Percentiles rank a stretch among this genome's conserved stretches.
phyloP scores from a whole-genome alignment of 1,140 invertebrate species.

The Drosophila bipectinata region DNA sequence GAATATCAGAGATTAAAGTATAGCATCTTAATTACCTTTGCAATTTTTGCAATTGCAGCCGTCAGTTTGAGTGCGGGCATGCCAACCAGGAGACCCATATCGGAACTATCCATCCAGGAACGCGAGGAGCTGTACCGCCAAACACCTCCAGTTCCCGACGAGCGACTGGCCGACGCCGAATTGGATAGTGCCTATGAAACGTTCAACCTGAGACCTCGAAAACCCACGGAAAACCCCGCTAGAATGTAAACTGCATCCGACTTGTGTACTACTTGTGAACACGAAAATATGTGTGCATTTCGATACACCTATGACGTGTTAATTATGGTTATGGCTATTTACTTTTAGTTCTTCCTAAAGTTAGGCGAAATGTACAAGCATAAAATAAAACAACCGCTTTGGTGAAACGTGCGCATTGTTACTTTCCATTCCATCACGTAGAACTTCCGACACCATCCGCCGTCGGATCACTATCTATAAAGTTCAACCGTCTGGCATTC shows the following conservation, averaged over 20 bases:
- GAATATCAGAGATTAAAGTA: not conserved
- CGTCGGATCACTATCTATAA: slow-evolving; percentile 41
- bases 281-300: slow-evolving; percentile 1
- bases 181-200: slow-evolving; percentile 45
- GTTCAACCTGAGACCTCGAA: slow-evolving; percentile 11
- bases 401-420: slow-evolving; percentile 57
- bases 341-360: slow-evolving; percentile 23
- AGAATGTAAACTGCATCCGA: slow-evolving; percentile 1
- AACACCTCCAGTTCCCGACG: slow-evolving; percentile 38
- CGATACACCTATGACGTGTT: slow-evolving; percentile 9
- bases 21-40: not conserved
- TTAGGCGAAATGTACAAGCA: slow-evolving; percentile 30
- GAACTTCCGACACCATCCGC: slow-evolving; percentile 2
- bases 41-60: slow-evolving; percentile 15
- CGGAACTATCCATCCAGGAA: not conserved
- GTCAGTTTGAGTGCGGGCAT: slow-evolving; percentile 9
- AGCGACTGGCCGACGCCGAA: slow-evolving; percentile 60
- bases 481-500: slow-evolving; percentile 32
- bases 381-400: slow-evolving; percentile 50
- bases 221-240: not conserved
- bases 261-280: slow-evolving; percentile 10
- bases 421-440: slow-evolving; percentile 72
- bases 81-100: not conserved
- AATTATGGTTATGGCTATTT: slow-evolving; percentile 49
- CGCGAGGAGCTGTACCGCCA: slow-evolving; percentile 26